Evolutionary conservation across 2,888 invertebrate genomes (phyloP).

Genomic region (Neocrepidodera transversa): DNA sequence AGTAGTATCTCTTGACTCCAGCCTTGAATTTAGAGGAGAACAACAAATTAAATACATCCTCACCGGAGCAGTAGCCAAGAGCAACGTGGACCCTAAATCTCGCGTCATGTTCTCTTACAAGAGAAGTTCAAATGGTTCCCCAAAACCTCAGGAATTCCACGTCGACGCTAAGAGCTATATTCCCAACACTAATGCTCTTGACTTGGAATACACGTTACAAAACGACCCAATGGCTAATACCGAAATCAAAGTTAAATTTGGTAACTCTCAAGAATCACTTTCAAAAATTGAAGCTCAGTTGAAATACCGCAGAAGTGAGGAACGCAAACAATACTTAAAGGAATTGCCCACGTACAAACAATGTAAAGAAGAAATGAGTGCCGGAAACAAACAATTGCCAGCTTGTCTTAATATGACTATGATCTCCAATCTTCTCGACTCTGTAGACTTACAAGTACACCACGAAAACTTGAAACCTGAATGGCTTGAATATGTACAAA

Average conservation of each 20-base stretch:
- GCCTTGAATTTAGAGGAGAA: constrained; percentile 65
- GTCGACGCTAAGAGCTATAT: constrained; percentile 60
- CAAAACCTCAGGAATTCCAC: constrained; percentile 62
- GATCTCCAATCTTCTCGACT: constrained; percentile 64
- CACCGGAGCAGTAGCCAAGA: constrained; percentile 65
- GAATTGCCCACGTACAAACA: constrained; percentile 60
- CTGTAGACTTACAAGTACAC: constrained; percentile 61
- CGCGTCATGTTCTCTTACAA: constrained; percentile 63
- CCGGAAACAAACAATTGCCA: constrained; percentile 65
- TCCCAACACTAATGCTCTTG: constrained; percentile 64
- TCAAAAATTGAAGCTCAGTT: constrained; percentile 52
- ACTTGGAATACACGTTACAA: constrained; percentile 65
- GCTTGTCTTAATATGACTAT: constrained; percentile 67
- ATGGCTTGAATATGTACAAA: constrained; percentile 61
- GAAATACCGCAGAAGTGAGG: constrained; percentile 62
- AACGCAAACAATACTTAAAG: constrained; percentile 61
- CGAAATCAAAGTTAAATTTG: constrained; percentile 64
- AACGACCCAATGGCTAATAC: constrained; percentile 63
- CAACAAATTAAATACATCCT: constrained; percentile 63
- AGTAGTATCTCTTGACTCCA: constrained; percentile 64
- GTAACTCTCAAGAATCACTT: constrained; percentile 58
- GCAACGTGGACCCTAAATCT: constrained; percentile 65
- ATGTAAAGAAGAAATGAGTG: constrained; percentile 63
- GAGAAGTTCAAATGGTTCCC: constrained; percentile 52
- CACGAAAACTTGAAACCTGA: constrained; percentile 63